Evolutionary conservation across 2,113 vertebrate species (phyloP).

Genomic region (Syngnathus scovelli): DNA sequence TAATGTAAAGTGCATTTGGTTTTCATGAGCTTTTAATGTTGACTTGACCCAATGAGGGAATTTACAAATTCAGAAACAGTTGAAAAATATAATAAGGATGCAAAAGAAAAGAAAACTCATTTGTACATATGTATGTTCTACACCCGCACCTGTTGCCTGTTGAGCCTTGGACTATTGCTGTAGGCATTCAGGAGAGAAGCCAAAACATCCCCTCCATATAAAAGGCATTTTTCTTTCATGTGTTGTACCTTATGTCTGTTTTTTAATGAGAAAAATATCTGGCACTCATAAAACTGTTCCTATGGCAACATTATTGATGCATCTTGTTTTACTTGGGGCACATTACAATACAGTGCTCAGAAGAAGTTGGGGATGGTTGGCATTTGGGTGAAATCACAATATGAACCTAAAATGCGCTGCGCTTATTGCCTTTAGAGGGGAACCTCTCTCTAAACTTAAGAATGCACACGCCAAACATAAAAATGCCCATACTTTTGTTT

Average conservation of each 20-base stretch:
- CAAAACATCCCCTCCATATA: neutral
- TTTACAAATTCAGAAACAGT: neutral
- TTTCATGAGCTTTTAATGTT: neutral
- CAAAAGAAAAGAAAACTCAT: neutral
- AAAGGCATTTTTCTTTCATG: neutral
- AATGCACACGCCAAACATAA: too few species aligned
- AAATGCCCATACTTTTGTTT: too few species aligned
- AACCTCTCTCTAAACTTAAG: too few species aligned
- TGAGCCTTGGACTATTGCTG: neutral
- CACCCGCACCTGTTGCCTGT: neutral
- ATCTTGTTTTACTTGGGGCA: neutral
- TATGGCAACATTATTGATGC: neutral
- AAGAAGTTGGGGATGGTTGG: too few species aligned
- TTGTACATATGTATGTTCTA: neutral
- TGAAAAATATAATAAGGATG: too few species aligned
- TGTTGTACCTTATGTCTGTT: neutral
- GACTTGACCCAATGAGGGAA: neutral
- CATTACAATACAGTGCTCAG: neutral
- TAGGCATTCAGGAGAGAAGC: neutral
- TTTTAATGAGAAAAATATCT: neutral
- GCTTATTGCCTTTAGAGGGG: too few species aligned
- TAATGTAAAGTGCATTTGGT: neutral
- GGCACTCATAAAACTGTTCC: neutral
- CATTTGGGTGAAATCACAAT: too few species aligned
- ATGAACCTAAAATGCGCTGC: neutral